These are phyloP conservation scores for Colossoma macropomum DNA, from an alignment of 2,113 vertebrate species.

Conservation along the genomic window DNA sequence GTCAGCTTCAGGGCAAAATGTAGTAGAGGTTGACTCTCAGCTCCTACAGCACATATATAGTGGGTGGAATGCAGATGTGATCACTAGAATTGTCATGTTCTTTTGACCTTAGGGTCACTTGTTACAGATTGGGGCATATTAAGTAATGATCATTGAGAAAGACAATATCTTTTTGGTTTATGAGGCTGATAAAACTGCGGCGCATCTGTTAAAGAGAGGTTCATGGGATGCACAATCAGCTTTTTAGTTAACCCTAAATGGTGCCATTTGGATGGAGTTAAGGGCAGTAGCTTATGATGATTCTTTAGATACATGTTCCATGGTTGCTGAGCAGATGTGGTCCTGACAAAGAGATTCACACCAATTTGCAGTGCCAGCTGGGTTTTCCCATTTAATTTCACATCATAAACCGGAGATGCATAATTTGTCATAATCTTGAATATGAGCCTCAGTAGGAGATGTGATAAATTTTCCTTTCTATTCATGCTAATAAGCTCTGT, in stretches of 20 bases:
- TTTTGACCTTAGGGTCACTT: neutral
- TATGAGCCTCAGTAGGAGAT: conserved; percentile 57
- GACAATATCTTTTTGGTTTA: neutral
- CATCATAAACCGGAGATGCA: conserved; percentile 74
- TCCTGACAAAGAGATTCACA: conserved; percentile 70
- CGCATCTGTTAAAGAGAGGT: neutral
- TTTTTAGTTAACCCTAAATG: conserved; percentile 28
- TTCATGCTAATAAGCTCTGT: neutral
- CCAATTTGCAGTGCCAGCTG: conserved; percentile 73
- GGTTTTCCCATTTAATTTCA: conserved; percentile 74
- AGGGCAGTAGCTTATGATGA: neutral
- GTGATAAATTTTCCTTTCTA: conserved; percentile 19
- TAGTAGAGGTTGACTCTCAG: neutral
- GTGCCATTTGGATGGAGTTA: conserved; percentile 1
- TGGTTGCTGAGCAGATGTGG: conserved; percentile 68
- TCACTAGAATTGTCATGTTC: neutral
- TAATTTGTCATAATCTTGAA: conserved; percentile 71
- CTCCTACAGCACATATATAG: neutral
- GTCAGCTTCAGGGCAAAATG: conserved; percentile 1
- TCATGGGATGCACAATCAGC: conserved; percentile 11
- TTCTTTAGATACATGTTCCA: conserved; percentile 46
- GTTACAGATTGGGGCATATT: neutral
- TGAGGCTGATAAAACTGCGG: neutral
- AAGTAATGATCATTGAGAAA: neutral
- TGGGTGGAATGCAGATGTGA: neutral